A percentile compares a stretch with the other conserved stretches of the same genome.
phyloP scores from a whole-genome alignment of 2,797 vertebrate species.

The Lacerta viridis region DNA sequence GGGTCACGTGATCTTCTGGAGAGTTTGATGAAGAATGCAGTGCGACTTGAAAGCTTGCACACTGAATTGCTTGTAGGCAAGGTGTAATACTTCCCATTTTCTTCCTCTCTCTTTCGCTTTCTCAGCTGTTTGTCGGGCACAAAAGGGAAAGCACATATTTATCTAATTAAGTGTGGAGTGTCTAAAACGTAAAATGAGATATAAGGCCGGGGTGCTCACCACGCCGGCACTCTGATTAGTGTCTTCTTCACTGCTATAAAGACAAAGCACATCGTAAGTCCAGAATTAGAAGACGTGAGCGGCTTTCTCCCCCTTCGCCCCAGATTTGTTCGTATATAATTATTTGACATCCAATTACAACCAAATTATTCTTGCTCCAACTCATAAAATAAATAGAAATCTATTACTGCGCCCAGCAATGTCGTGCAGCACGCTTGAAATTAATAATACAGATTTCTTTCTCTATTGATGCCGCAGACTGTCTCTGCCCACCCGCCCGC shows the following conservation, averaged over 20 bases:
- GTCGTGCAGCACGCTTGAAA: slow-evolving; percentile 43
- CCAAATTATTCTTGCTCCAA: slow-evolving; percentile 57
- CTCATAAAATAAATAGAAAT: slow-evolving; percentile 26
- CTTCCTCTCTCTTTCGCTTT: slow-evolving; percentile 11
- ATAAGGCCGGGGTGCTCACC: slow-evolving; percentile 3
- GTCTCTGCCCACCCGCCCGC: accelerated
- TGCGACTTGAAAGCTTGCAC: neutral
- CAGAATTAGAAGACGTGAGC: slow-evolving; percentile 65
- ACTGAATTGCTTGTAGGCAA: neutral
- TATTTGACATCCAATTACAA: slow-evolving; percentile 62
- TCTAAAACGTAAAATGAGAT: slow-evolving; percentile 58
- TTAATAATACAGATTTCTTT: slow-evolving; percentile 29
- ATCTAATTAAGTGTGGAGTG: slow-evolving; percentile 60
- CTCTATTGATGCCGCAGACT: slow-evolving; percentile 21
- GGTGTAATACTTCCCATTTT: neutral
- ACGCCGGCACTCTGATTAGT: slow-evolving; percentile 46
- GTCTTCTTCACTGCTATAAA: slow-evolving; percentile 68
- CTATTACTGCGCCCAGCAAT: slow-evolving; percentile 51
- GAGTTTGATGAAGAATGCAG: neutral
- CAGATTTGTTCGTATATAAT: slow-evolving; percentile 77
- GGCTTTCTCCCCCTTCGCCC: slow-evolving; percentile 63
- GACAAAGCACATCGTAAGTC: slow-evolving; percentile 68
- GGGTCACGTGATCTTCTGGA: neutral
- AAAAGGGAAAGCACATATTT: slow-evolving; percentile 20
- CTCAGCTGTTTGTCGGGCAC: neutral